A percentile compares a stretch with the other conserved stretches of the same genome.
phyloP scores from a whole-genome alignment of 2,113 vertebrate genomes.

The Cyphomyrus discorhynchus region DNA sequence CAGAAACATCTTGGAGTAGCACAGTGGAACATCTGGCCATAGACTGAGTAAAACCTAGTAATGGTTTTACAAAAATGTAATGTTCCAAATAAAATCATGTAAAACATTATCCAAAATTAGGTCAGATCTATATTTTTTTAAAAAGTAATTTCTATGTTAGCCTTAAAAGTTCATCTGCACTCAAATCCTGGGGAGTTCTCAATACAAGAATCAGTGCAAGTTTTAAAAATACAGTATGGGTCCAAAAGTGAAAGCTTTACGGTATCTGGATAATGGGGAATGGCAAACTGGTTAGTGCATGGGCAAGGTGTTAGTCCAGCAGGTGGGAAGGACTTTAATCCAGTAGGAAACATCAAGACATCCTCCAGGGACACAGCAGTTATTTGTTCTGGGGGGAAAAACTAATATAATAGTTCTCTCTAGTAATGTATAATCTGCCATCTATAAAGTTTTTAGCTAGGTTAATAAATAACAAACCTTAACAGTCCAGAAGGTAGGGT shows the following conservation, averaged over 20 bases:
- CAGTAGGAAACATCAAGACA: neutral
- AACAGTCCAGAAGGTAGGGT: neutral
- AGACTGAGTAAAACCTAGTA: neutral
- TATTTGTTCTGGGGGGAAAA: neutral
- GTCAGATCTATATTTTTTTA: neutral
- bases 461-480: neutral
- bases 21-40: neutral
- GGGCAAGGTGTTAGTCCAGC: neutral
- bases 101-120: neutral
- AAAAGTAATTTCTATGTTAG: no score
- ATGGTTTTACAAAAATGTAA: neutral
- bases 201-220: neutral
- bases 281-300: neutral
- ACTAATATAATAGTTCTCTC: neutral
- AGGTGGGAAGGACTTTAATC: neutral
- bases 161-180: neutral
- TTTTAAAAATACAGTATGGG: neutral
- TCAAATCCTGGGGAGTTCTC: neutral
- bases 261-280: neutral
- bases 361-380: neutral
- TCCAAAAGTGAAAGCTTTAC: neutral
- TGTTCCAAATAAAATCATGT: neutral
- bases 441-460: neutral
- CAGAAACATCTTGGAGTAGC: slow-evolving; percentile 9
- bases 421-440: neutral